Evolutionary conservation across 2,888 invertebrate genomes (phyloP).

Genomic region (Oligia strigilis): DNA sequence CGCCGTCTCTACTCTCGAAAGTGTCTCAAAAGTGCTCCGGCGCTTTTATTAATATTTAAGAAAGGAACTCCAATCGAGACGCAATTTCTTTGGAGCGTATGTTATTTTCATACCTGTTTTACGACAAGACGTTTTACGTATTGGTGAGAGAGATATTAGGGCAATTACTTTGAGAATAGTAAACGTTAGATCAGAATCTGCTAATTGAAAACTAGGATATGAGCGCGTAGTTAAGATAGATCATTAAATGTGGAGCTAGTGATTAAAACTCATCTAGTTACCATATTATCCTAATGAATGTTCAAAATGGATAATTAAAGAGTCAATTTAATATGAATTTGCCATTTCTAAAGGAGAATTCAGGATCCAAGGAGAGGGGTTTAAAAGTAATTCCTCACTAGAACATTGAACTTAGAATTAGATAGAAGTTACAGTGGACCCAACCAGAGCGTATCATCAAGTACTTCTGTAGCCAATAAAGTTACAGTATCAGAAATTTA

Average conservation of each 20-base stretch:
- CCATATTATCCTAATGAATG: background rate
- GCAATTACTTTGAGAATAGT: constrained; percentile 20
- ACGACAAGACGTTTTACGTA: constrained; percentile 37
- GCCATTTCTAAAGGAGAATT: background rate
- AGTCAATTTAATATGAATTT: background rate
- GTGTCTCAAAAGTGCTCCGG: constrained; percentile 82
- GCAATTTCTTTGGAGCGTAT: constrained; percentile 72
- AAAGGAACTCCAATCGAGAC: constrained; percentile 82
- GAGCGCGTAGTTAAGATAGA: background rate
- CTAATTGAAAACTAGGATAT: constrained; percentile 8
- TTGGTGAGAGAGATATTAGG: constrained; percentile 24
- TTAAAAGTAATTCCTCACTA: background rate
- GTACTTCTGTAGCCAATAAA: background rate
- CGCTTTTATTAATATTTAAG: constrained; percentile 87
- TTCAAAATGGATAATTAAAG: background rate
- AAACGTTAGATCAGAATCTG: constrained; percentile 1
- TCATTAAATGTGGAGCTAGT: background rate
- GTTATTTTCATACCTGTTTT: constrained; percentile 60
- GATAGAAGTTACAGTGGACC: background rate
- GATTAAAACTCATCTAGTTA: constrained; percentile 3
- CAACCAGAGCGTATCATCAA: background rate
- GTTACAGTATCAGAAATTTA: background rate
- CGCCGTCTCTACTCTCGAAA: constrained; percentile 80
- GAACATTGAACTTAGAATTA: background rate
- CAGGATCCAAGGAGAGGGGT: background rate